Evolutionary conservation across 2,113 vertebrate genomes (phyloP), one percentile per base, ranked within the genome.

Genomic region (Pangasianodon hypophthalmus): DNA sequence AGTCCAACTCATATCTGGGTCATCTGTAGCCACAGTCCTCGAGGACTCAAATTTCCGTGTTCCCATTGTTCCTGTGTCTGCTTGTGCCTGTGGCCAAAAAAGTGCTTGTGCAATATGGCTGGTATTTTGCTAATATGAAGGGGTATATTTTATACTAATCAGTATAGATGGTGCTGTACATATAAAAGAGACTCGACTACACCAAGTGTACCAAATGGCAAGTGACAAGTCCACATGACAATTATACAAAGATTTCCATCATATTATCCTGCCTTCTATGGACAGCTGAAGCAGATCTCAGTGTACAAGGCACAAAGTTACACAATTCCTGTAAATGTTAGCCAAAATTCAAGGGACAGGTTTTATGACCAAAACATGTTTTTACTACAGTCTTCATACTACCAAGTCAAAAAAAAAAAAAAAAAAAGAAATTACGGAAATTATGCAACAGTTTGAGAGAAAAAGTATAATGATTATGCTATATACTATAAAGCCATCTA

Each of bases 241-340:
- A 11, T 26, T 50, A 14, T 79, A 50, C 26, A 29, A 29, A 54
- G 21, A 48, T 50, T 50, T 80, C 24, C 1, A 24, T 77, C 11
- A 10, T 77, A 24, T 24, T 46, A 10, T 41, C 37, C 44, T 48
- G 44, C 73, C 41, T 26, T 41, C 6, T 9, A 48, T 24, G 44
- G 44, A 9, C 48, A 77, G 24, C 1, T 46, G 8, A 77, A 77
- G 41, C 44, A 26, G 71, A 75, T 2, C 18, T 73, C 71, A 75
- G 73, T 77, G 54, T 21, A 41, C n/a, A 54, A 73, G 26, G 71
- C 54, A 37, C 46, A 37, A 46, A 52, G 52, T 84, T 71, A 81
- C 50, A 29, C 37, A 3, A 86, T 86, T 88, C 84, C 21, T 87
- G 75, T 86, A 80, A 88, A 67, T 69, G 19, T 56, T 37, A 81